These are phyloP conservation scores for Steromphala cineraria DNA, from an alignment of 2,888 invertebrate species.

Conservation along the genomic window DNA sequence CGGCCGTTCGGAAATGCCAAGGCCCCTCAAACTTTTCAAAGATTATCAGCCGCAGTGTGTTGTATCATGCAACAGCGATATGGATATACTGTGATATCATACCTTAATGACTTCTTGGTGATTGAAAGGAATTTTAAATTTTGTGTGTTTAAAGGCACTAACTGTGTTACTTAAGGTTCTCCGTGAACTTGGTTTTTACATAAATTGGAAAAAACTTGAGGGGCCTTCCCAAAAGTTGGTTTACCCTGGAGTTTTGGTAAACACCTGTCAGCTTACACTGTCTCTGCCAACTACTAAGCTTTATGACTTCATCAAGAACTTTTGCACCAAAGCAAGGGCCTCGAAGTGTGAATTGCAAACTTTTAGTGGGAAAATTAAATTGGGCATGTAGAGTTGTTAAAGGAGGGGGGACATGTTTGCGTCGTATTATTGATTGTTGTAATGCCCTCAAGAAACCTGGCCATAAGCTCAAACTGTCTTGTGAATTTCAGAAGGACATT, in stretches of 20 bases:
- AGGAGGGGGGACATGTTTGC: no score
- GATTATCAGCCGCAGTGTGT: not conserved
- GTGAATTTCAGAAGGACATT: no score
- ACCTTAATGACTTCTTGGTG: slow-evolving; percentile 2
- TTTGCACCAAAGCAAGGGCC: not conserved
- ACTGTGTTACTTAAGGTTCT: not conserved
- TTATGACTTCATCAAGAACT: not conserved
- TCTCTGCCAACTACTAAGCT: not conserved
- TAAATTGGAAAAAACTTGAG: not conserved
- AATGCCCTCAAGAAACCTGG: no score
- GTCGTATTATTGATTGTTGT: no score
- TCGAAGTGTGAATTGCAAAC: not conserved
- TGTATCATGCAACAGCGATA: not conserved
- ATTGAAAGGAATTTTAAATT: not conserved
- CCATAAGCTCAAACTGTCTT: no score
- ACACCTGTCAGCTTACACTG: not conserved
- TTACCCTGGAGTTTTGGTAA: not conserved
- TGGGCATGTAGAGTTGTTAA: not conserved
- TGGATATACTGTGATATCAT: not conserved
- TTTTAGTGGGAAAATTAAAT: not conserved
- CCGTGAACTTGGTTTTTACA: not conserved
- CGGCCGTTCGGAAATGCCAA: not conserved
- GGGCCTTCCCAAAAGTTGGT: not conserved
- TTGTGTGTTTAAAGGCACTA: not conserved
- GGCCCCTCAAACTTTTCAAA: not conserved